A percentile compares a stretch with the other conserved stretches of the same genome.
Conservation (phyloP, 2,113 vertebrate genomes). For the Orycteropus afer region DNA sequence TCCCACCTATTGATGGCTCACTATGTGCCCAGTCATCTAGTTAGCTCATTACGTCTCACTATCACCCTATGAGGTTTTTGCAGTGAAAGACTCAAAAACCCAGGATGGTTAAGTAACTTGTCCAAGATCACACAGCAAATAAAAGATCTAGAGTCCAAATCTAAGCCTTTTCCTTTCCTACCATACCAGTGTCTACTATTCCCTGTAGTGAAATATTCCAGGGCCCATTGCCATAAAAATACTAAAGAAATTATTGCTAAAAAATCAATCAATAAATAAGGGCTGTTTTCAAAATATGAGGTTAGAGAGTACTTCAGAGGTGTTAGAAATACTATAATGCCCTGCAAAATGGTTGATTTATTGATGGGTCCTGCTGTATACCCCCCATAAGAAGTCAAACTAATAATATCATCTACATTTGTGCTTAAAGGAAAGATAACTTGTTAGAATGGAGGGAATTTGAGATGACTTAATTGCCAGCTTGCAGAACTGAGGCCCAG, state of each 20-base stretch:
- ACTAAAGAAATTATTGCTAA: conserved; percentile 47
- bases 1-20: background rate
- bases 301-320: conserved; percentile 15
- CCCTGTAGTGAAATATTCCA: conserved; percentile 10
- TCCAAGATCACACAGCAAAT: background rate
- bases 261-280: too few species aligned
- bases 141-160: background rate
- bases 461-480: background rate
- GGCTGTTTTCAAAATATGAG: conserved; percentile 55
- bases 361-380: background rate
- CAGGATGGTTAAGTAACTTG: background rate
- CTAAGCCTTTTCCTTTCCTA: background rate
- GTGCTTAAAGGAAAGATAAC: conserved; percentile 7
- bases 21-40: background rate
- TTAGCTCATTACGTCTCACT: background rate
- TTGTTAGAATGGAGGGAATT: conserved; percentile 38
- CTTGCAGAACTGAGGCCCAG: conserved; percentile 22
- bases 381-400: conserved; percentile 33
- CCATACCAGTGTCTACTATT: background rate
- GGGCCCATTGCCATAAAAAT: background rate
- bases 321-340: conserved; percentile 46
- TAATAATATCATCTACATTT: conserved; percentile 46
- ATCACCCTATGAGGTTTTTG: conserved; percentile 15
- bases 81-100: conserved; percentile 43
- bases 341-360: conserved; percentile 25